Evolutionary conservation across 2,113 vertebrate genomes (phyloP), one percentile per base, ranked within the genome.

Genomic region (Chamaetylas fuelleborni): DNA sequence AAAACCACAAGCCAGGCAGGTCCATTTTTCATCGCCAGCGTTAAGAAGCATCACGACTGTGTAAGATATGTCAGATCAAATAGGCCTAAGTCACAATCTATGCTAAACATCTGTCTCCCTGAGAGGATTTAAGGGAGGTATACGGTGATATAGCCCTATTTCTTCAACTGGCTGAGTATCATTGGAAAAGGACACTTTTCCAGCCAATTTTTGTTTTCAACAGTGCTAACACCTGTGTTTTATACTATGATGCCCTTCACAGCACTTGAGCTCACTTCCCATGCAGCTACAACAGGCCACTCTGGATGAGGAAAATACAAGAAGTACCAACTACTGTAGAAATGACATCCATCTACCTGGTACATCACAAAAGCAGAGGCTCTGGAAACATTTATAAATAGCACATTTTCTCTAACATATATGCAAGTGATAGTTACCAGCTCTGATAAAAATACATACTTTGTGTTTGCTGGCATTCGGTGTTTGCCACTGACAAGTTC

Each of bases 101-200:
- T 94, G 78, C 90, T 56, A 96, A 98, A 95, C 58, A 91, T 65
- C 62, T 80, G 9, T 97, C 97, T 97, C 97, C 97, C 97, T 98
- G 97, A 98, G 97, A 97, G 84, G 61, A 91, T 92, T 91, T 93
- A 96, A 96, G 90, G 96, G 95, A 96, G 96, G 97, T 96, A 96
- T 95, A 90, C 79, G 19, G 79, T 65, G 92, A 89, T 84, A 94
- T 87, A 96, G 96, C 96, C 97, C 96, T 97, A 76, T 95, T 97
- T 97, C 90, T 93, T 95, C 88, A 94, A 94, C 73, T 95, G 93
- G 94, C 97, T 90, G 87, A 95, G 14, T 76, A 53, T 89, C 60
- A 61, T 85, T 93, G 94, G 96, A 91, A 97, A 97, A 97, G 85
- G 93, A 64, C 93, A 89, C 86, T 92, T 96, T 90, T 92, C 96